Conservation (phyloP, 2,888 invertebrate genomes). For the Thecocarcelia acutangulata region DNA sequence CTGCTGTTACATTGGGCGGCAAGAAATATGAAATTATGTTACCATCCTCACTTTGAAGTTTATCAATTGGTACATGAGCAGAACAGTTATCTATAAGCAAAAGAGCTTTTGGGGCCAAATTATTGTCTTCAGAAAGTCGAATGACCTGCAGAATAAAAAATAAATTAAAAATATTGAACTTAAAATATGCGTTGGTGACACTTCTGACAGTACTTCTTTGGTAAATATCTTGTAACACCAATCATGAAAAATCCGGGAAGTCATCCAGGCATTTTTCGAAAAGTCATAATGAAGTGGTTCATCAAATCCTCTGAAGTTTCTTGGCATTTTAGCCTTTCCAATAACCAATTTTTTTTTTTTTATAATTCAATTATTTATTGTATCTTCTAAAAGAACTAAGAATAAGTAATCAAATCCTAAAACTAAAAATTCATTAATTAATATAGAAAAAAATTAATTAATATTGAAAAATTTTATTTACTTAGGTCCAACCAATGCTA, state of each 20-base stretch:
- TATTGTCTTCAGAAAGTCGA: neutral
- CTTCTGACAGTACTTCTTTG: neutral
- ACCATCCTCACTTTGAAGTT: constrained; percentile 9
- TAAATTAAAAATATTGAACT: neutral
- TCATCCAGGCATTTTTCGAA: too few relatives aligned
- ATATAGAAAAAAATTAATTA: too few relatives aligned
- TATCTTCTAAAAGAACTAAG: too few relatives aligned
- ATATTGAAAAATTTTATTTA: too few relatives aligned
- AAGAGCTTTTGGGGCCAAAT: neutral
- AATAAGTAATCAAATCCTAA: too few relatives aligned
- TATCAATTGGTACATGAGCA: constrained; percentile 3
- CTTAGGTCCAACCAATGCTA: too few relatives aligned
- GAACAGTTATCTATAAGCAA: neutral
- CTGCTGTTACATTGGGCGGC: constrained; percentile 9
- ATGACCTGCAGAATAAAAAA: neutral
- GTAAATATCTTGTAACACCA: neutral
- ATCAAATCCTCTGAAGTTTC: neutral
- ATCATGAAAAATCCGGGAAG: neutral
- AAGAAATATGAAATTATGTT: constrained; percentile 3
- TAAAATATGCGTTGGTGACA: constrained; percentile 1
- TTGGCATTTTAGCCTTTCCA: neutral
- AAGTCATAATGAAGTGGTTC: neutral
- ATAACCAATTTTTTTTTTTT: too few relatives aligned
- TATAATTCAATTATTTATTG: too few relatives aligned
- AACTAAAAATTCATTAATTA: too few relatives aligned